These are phyloP conservation scores for Nothocercus julius DNA, from an alignment of 2,113 vertebrate genomes.

Conservation along the genomic window DNA sequence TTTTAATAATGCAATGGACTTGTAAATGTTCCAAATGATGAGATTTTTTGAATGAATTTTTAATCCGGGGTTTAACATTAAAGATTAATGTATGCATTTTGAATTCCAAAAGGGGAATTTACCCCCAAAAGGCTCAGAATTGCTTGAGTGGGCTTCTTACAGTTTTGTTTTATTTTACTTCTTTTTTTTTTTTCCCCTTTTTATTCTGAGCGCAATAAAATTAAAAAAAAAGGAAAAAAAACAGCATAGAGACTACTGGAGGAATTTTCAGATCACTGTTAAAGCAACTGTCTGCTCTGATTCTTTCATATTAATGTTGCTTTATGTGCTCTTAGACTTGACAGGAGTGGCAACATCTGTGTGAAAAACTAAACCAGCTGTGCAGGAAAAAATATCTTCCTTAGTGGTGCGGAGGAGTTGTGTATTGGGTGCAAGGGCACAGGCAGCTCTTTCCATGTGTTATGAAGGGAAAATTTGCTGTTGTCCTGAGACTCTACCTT, in stretches of 20 bases:
- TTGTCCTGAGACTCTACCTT: not conserved
- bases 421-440: slow-evolving; percentile 7
- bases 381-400: not conserved
- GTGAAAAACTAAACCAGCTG: slow-evolving; percentile 50
- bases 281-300: not conserved
- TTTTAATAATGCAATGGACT: slow-evolving; percentile 73
- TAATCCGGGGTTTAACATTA: slow-evolving; percentile 75
- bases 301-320: slow-evolving; percentile 38
- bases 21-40: slow-evolving; percentile 74
- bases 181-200: not conserved
- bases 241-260: not conserved
- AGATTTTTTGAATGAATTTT: slow-evolving; percentile 75
- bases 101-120: slow-evolving; percentile 60
- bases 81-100: slow-evolving; percentile 70
- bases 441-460: slow-evolving; percentile 9
- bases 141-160: not conserved
- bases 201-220: not conserved
- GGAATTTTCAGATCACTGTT: slow-evolving; percentile 21
- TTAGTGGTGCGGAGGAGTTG: slow-evolving; percentile 1
- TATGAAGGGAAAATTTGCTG: not conserved
- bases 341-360: slow-evolving; percentile 27
- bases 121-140: slow-evolving; percentile 22
- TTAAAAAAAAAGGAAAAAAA: not conserved
- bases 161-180: not conserved
- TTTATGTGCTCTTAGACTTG: not conserved